Base-by-base conservation (phyloP, 2,113 vertebrate genomes). In the Clarias batrachus region DNA sequence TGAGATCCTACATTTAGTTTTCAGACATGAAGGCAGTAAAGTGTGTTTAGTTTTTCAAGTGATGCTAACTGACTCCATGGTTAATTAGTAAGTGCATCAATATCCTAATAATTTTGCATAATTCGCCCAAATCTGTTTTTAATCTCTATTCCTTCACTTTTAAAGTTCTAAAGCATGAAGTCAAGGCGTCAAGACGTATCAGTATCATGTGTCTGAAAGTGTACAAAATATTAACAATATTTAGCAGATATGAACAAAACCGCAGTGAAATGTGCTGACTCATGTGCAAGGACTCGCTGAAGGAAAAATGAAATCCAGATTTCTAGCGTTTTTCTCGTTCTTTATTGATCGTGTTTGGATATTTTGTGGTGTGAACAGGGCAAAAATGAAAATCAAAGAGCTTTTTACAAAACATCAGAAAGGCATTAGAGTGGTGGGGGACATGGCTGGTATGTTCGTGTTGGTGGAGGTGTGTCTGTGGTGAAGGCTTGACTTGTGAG, bases 371-470 rank as follows among this genome's bases (percentile, higher is more conserved):
- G 60, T 13, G 54, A 59, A 27, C 21, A 5, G 27, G 16, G 30
- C n/a, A 82, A 59, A 78, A 60, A 70, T 52, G 59, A 77, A 88
- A 76, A 66, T 68, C 71, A 86, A 81, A 89, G 85, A 84, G 81
- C 76, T 81, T 59, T 66, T 66, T 84, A 52, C 88, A 87, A 33
- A 70, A 33, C 66, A 33, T 70, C 13, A 70, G 84, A 84, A 86
- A 86, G 83, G 86, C 89, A 85, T 66, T 37, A 62, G 41, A 86
- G 52, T 16, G 86, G 79, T 76, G 77, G 68, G 41, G 89, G 87
- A 77, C 8, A 14, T 27, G 21, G 68, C 5, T 17, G 7, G 30
- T 19, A 37, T 37, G 30, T 12, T 3, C 1, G 11, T 27, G 63
- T 27, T 68, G 13, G 27, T 68, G 66, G 66, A 30, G 65, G 14